Conservation (phyloP, 2,888 invertebrate genomes). For the Dichetophora obliterata region DNA sequence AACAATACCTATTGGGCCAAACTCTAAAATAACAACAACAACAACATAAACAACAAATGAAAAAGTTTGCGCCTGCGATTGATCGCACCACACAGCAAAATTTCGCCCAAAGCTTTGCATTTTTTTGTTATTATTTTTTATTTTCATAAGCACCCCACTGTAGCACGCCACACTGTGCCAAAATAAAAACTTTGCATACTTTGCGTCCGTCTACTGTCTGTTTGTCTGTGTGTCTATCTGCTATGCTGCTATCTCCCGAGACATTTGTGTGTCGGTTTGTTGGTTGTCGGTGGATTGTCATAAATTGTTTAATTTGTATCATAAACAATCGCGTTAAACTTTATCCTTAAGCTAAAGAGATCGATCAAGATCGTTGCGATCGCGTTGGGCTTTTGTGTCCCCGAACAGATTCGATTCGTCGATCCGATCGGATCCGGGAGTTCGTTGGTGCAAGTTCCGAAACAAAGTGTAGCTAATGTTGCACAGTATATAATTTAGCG, state of each 20-base stretch:
- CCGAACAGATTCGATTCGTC: slow-evolving; percentile 17
- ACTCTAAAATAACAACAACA: neutral
- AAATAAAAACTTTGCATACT: slow-evolving; percentile 46
- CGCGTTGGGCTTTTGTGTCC: slow-evolving; percentile 32
- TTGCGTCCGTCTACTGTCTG: slow-evolving; percentile 25
- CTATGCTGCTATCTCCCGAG: slow-evolving; percentile 12
- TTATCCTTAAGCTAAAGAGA: slow-evolving; percentile 67
- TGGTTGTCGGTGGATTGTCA: slow-evolving; percentile 62
- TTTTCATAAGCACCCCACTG: slow-evolving; percentile 30
- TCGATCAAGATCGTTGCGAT: slow-evolving; percentile 60
- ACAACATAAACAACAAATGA: slow-evolving; percentile 21
- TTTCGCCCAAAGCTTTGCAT: slow-evolving; percentile 53
- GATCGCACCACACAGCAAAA: slow-evolving; percentile 48
- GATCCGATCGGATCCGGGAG: slow-evolving; percentile 21
- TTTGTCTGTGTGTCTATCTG: too few relatives aligned
- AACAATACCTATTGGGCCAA: neutral
- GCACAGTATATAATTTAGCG: slow-evolving; percentile 69
- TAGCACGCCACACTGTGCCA: slow-evolving; percentile 22
- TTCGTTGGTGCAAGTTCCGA: neutral
- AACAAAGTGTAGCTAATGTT: slow-evolving; percentile 69
- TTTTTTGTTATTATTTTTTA: slow-evolving; percentile 22
- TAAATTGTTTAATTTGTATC: slow-evolving; percentile 71
- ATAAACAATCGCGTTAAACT: slow-evolving; percentile 70
- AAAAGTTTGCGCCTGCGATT: slow-evolving; percentile 42
- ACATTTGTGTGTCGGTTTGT: slow-evolving; percentile 32